Evolutionary conservation across 2,797 vertebrate species (phyloP).

Genomic region (Graptemys geographica): DNA sequence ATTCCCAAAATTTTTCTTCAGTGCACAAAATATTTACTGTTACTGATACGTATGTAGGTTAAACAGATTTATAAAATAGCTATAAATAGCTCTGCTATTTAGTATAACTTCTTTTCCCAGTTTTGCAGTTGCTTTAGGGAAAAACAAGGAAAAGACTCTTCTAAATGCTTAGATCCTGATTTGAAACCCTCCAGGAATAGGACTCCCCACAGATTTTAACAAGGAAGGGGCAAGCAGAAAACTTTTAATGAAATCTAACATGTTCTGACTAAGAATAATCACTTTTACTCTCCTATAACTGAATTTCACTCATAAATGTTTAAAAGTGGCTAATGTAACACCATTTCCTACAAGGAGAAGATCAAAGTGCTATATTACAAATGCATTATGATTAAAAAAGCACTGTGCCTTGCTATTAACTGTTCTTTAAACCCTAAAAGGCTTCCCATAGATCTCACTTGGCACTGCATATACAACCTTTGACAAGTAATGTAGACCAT

Average conservation of each 20-base stretch:
- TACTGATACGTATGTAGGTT: slow-evolving; percentile 29
- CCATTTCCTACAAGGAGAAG: slow-evolving; percentile 89
- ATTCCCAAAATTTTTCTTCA: slow-evolving; percentile 20
- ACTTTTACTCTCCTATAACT: slow-evolving; percentile 89
- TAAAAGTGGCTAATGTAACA: slow-evolving; percentile 90
- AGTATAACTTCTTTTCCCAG: slow-evolving; percentile 73
- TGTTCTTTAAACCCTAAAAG: slow-evolving; percentile 99
- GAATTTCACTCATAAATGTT: slow-evolving; percentile 90
- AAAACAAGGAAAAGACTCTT: slow-evolving; percentile 77
- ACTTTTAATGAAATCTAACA: slow-evolving; percentile 90
- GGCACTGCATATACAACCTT: slow-evolving; percentile 99
- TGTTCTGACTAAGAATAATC: slow-evolving; percentile 88
- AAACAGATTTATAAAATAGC: slow-evolving; percentile 72
- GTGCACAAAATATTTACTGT: slow-evolving; percentile 44
- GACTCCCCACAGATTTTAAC: slow-evolving; percentile 87
- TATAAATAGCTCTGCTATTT: slow-evolving; percentile 82
- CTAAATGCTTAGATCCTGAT: slow-evolving; percentile 83
- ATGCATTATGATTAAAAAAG: slow-evolving; percentile 92
- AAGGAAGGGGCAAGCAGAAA: slow-evolving; percentile 86
- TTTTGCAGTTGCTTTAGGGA: slow-evolving; percentile 75
- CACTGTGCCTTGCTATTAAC: slow-evolving; percentile 96
- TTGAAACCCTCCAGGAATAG: slow-evolving; percentile 83
- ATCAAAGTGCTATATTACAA: slow-evolving; percentile 91
- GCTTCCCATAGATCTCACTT: slow-evolving; percentile 99
- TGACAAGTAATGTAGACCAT: slow-evolving; percentile 99